A percentile compares a stretch with the other conserved stretches of the same genome.
Conservation (phyloP, 2,888 invertebrate genomes). For the Salpingus planirostris region DNA sequence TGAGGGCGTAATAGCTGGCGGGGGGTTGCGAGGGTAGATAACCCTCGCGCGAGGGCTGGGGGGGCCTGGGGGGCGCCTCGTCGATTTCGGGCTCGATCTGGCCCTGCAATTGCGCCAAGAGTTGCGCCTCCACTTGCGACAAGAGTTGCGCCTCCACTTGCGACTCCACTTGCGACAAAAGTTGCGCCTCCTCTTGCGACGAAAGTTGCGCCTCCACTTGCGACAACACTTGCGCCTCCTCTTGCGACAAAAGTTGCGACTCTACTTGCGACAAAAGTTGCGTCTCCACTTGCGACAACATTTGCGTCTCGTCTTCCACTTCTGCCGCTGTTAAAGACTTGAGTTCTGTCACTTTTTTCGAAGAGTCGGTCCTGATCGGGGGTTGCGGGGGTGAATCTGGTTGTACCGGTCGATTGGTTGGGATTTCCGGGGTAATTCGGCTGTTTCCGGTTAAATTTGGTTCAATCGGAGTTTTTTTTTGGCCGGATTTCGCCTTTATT, state of each 20-base stretch:
- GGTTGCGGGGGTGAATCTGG: neutral
- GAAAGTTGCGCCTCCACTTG: neutral
- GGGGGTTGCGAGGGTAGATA: constrained; percentile 40
- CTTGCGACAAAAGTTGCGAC: neutral
- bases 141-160: neutral
- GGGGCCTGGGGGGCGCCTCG: constrained; percentile 35
- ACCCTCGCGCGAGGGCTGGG: constrained; percentile 36
- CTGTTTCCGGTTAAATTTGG: too few species aligned
- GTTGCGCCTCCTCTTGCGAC: neutral
- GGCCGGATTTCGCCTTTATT: constrained; percentile 16
- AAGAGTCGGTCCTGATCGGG: neutral
- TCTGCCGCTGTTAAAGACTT: constrained; percentile 15
- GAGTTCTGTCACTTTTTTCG: neutral
- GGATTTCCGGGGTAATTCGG: too few species aligned
- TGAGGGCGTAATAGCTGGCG: constrained; percentile 35
- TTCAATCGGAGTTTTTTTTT: constrained; percentile 39
- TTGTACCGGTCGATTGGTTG: too few species aligned
- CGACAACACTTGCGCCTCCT: neutral
- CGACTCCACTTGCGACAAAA: neutral
- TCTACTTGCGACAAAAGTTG: neutral
- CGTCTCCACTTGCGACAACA: neutral
- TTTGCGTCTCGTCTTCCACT: constrained; percentile 36
- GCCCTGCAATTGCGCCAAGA: neutral
- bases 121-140: neutral
- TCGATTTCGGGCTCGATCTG: constrained; percentile 25